Evolutionary conservation across 1,140 invertebrate species (phyloP), one percentile per base, ranked within the genome.

Genomic region (Gryon sp.): DNA sequence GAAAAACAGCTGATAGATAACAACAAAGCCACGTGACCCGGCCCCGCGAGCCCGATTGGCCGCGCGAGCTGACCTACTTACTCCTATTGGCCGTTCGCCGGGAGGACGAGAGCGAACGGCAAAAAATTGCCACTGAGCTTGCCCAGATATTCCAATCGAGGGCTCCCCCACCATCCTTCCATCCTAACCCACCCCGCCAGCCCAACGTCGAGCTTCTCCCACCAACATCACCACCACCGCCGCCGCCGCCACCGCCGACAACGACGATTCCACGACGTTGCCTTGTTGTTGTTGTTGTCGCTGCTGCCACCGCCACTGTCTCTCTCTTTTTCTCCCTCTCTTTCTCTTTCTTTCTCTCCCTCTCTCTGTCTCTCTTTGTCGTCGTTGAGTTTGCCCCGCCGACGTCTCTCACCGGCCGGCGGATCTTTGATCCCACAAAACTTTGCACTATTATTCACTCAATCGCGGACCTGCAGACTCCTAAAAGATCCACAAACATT

Each of bases 1-100:
- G 84, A 82, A 84, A 87, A 89, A 90, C 89, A 90, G 89, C 90
- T 90, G 89, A 90, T 88, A 90, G 90, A 90, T 90, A 90, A 90
- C 90, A 91, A 91, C 90, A 91, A 91, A 90, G 76, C 89, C 90
- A 91, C 90, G 90, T 90, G 89, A 90, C 78, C 76, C 76, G 78
- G 79, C 76, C 80, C 59, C 70, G 75, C 43, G 65, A 60, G 9
- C 45, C 46, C 72, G 48, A 88, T 88, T 88, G 86, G 87, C 41
- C 60, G 16, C 30, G 32, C 45, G 30, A 30, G 57, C 68, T 84
- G 83, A 83, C 84, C 84, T 84, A 84, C 81, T 83, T 84, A 83
- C 63, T 82, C 82, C 63, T 22, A 88, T 87, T 87, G 86, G 87
- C 57, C 52, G 75, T 36, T 38, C 69, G 40, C 40, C 50, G 76